Conservation (phyloP, 2,113 vertebrate genomes). For the Cheilinus undulatus region DNA sequence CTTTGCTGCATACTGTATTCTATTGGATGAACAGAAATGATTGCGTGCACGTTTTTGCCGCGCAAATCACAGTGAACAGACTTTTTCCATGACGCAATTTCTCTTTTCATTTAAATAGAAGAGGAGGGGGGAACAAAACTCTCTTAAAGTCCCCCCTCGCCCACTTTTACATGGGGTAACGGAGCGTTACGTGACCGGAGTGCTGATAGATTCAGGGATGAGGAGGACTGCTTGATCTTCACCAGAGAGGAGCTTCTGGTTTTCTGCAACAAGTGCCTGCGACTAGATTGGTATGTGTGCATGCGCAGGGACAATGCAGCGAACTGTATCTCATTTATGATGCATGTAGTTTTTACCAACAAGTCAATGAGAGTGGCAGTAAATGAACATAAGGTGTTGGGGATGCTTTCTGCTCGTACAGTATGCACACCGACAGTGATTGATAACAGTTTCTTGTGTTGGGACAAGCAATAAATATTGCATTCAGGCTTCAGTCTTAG, state of each 20-base stretch:
- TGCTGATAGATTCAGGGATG: conserved; percentile 75
- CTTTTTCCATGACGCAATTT: conserved; percentile 86
- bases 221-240: conserved; percentile 67
- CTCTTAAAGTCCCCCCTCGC: conserved; percentile 56
- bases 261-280: conserved; percentile 23
- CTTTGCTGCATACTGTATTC: conserved; percentile 6
- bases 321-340: not conserved
- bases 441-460: conserved; percentile 76
- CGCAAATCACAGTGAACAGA: conserved; percentile 60
- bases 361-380: too few species aligned
- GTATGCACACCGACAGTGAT: conserved; percentile 51
- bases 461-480: conserved; percentile 65
- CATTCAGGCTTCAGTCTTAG: conserved; percentile 61
- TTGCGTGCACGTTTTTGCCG: conserved; percentile 44
- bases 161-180: conserved; percentile 71
- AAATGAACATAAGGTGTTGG: too few species aligned
- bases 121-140: not conserved
- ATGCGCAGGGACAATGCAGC: conserved; percentile 9
- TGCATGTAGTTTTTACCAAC: not conserved
- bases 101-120: conserved; percentile 78
- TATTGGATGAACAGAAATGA: not conserved
- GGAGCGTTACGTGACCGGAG: conserved; percentile 80
- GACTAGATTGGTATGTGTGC: conserved; percentile 38
- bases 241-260: conserved; percentile 54
- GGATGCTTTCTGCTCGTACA: not conserved